Percentiles rank a stretch among this genome's conserved stretches.
These are phyloP conservation scores for Caligus rogercresseyi DNA, from an alignment of 1,140 invertebrate species.

Conservation along the genomic window DNA sequence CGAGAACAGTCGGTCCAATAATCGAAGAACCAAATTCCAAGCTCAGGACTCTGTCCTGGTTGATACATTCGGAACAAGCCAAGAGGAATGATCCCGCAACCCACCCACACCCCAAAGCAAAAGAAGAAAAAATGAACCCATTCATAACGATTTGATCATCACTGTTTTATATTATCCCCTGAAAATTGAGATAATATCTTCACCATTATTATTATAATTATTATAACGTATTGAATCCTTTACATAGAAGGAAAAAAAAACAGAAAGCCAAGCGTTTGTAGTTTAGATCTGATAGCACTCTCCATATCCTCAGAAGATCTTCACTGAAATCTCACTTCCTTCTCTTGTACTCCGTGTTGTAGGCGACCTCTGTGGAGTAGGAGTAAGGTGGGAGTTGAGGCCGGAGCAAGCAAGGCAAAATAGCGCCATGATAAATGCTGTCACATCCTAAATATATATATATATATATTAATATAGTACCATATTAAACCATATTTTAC, in stretches of 20 bases:
- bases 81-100: conserved; percentile 10
- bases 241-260: no score
- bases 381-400: conserved; percentile 7
- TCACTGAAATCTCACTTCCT: conserved; percentile 5
- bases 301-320: no score
- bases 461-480: not conserved
- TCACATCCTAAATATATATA: conserved; percentile 3
- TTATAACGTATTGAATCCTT: no score
- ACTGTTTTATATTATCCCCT: no score
- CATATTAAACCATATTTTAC: no score
- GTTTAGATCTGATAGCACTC: no score
- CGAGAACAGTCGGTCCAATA: not conserved
- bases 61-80: not conserved
- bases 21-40: conserved; percentile 11
- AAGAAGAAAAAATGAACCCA: no score
- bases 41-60: conserved; percentile 14
- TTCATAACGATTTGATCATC: no score
- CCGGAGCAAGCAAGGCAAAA: conserved; percentile 13
- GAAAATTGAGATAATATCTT: no score
- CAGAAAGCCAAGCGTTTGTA: no score
- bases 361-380: conserved; percentile 3
- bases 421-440: conserved; percentile 15
- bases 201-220: no score
- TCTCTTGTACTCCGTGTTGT: conserved; percentile 14
- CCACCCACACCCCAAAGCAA: no score